These are phyloP conservation scores for Harpalus rubripes DNA, from an alignment of 2,888 invertebrate genomes.

Conservation along the genomic window DNA sequence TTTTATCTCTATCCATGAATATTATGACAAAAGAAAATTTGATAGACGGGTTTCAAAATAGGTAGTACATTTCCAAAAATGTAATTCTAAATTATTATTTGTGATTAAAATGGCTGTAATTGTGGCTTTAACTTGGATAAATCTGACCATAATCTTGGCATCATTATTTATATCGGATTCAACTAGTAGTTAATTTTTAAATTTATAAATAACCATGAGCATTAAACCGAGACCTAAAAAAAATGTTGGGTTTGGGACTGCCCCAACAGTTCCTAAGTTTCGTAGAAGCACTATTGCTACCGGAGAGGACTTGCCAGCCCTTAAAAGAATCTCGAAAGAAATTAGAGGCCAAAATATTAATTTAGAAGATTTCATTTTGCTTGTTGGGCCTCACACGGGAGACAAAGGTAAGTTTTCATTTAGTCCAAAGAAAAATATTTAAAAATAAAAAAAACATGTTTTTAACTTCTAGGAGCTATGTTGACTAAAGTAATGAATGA, in stretches of 20 bases:
- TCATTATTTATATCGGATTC: conserved; percentile 3
- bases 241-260: conserved; percentile 8
- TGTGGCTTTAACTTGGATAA: conserved; percentile 58
- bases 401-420: conserved; percentile 73
- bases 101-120: conserved; percentile 42
- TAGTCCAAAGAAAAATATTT: background rate
- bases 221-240: conserved; percentile 9
- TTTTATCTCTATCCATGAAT: conserved; percentile 28
- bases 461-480: conserved; percentile 69
- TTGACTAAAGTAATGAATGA: conserved; percentile 73
- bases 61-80: conserved; percentile 1
- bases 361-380: conserved; percentile 74
- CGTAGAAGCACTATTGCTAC: background rate
- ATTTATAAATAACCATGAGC: conserved; percentile 31
- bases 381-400: conserved; percentile 74
- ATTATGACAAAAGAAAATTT: conserved; percentile 42
- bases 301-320: conserved; percentile 53
- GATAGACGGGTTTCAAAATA: conserved; percentile 21
- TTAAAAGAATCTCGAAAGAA: conserved; percentile 55
- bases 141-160: conserved; percentile 48
- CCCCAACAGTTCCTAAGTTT: conserved; percentile 32
- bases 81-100: conserved; percentile 18
- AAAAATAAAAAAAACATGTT: background rate
- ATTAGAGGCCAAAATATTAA: conserved; percentile 67
- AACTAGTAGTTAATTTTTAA: background rate